Base-by-base conservation (phyloP, 2,113 vertebrate species). In the Spea bombifrons region DNA sequence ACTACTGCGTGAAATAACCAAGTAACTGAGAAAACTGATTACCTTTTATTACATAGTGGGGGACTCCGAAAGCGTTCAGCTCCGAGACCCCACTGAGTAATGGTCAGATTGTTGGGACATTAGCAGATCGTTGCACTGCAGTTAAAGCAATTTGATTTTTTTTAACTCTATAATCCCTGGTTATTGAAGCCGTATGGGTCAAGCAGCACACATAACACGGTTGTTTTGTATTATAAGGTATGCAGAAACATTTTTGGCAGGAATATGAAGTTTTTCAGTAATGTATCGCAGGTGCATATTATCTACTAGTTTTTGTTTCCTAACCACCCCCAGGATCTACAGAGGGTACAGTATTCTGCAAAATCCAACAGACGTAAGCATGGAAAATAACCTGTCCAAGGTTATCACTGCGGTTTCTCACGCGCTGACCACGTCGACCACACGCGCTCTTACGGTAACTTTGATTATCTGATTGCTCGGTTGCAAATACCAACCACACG, bases 381-480 rank as follows among this genome's bases (percentile, higher is more conserved):
- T 98, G 85, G 97, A 99, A 83, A 99, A 98, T 86, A 99, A 96
- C 83, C 89, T 99, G 63, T 99, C 97, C 2, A 91, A 96, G 70
- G 94, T 99, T 44, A 86, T 97, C 57, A 92, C 94, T 0, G 94
- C 93, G 0, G 87, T 99, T 83, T 96, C 94, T 46, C 96, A 96
- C 0, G 94, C 94, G 0, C 79, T 99, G 59, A 92, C 94, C 71
- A 92, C 94, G 0, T 97, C 97, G n/a, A 94, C 95, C 82, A 96
- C 96, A 2, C 90, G 93, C 81, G 95, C 96, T 0, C 90, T 97
- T 68, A 98, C 96, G 0, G 97, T 99, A 81, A 90, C 94, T 84
- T 78, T 74, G 30, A 30, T 30, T 30, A 30, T 30, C 30, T 30
- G 30, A 30, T 30, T 30, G 30, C 30, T 30, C 30, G 30, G 30